phyloP scores from a whole-genome alignment of 2,797 vertebrate genomes.

The Carcharodon carcharias region DNA sequence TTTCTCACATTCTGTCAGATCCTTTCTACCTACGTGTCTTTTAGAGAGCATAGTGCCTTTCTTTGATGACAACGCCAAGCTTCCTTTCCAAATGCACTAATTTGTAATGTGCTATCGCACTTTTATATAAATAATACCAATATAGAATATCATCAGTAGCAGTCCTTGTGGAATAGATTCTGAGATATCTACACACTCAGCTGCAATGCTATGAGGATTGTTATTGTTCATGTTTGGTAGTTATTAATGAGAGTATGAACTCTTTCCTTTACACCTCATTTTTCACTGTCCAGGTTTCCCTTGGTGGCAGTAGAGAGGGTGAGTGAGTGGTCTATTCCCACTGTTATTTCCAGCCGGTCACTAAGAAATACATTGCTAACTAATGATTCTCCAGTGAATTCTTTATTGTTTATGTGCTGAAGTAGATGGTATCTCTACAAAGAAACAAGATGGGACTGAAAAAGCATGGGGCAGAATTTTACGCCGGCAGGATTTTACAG shows the following conservation, averaged over 20 bases:
- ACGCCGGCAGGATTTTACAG: too few species aligned
- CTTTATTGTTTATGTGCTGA: background rate
- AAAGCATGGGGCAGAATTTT: too few species aligned
- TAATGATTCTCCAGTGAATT: background rate
- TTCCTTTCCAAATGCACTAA: background rate
- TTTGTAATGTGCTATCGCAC: background rate
- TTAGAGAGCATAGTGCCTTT: background rate
- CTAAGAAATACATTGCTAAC: background rate
- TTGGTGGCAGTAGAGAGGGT: background rate
- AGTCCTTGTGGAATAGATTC: background rate
- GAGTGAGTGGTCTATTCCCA: background rate
- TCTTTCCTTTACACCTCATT: background rate
- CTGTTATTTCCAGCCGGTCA: background rate
- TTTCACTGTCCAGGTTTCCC: background rate
- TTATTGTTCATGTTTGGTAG: background rate
- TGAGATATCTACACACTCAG: background rate
- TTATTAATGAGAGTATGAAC: slow-evolving; percentile 7
- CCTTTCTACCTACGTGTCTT: background rate
- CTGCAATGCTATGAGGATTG: background rate
- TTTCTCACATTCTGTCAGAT: background rate
- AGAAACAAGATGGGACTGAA: background rate
- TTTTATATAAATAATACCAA: background rate
- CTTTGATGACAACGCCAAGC: background rate
- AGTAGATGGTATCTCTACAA: background rate
- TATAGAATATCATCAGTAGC: background rate